A percentile compares a stretch with the other conserved stretches of the same genome.
These are phyloP conservation scores for Tipula vernalis DNA, from an alignment of 2,888 invertebrate species.

Conservation along the genomic window DNA sequence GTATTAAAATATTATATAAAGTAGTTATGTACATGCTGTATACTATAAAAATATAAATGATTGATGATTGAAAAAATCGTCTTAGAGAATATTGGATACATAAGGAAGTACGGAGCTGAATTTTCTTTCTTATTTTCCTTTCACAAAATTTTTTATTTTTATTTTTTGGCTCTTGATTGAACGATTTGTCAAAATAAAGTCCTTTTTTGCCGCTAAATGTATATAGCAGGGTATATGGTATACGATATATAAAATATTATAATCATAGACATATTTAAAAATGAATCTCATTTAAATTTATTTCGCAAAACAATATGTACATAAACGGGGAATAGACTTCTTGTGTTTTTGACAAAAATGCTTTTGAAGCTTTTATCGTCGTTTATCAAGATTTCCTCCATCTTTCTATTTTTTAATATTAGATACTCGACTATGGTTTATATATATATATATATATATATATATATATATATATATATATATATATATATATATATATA, in stretches of 20 bases:
- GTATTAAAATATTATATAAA: neutral
- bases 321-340: neutral
- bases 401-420: neutral
- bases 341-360: neutral
- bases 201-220: neutral
- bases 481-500: neutral
- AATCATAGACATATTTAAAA: neutral
- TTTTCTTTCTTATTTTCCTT: neutral
- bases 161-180: conserved; percentile 6
- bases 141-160: neutral
- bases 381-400: neutral
- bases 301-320: neutral
- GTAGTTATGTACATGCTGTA: neutral
- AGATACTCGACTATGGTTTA: neutral
- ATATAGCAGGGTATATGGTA: neutral
- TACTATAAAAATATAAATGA: neutral
- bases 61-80: neutral
- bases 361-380: neutral
- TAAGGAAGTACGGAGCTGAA: neutral
- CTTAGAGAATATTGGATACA: neutral
- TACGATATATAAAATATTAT: neutral
- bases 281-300: neutral
- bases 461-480: no score
- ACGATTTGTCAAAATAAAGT: conserved; percentile 10
- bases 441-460: neutral